Conservation (phyloP, 2,888 invertebrate species). For the Rhopalosiphum nymphaeae region DNA sequence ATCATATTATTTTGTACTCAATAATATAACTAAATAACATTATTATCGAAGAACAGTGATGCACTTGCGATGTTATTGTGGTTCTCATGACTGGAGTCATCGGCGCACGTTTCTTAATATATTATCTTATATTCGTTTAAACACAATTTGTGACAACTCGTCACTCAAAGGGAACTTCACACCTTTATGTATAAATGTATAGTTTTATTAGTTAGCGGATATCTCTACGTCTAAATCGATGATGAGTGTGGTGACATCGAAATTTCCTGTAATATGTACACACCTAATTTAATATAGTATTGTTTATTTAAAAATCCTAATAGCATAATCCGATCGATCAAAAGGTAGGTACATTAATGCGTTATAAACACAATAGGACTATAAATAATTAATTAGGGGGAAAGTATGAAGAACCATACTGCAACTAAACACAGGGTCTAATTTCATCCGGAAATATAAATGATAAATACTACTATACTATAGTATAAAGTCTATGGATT, state of each 20-base stretch:
- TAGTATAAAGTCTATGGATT: background rate
- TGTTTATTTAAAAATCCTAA: background rate
- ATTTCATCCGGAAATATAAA: background rate
- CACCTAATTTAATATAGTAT: background rate
- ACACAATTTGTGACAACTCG: background rate
- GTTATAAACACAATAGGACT: background rate
- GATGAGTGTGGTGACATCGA: background rate
- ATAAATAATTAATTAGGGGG: background rate
- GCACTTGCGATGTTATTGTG: background rate
- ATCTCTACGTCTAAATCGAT: background rate
- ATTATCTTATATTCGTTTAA: background rate
- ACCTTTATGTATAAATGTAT: background rate
- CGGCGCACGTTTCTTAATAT: background rate
- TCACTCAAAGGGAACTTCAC: background rate
- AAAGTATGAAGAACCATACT: background rate
- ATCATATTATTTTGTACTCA: background rate
- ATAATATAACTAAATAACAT: background rate
- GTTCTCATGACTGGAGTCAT: background rate
- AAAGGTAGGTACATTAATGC: fast-evolving
- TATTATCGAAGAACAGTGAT: background rate
- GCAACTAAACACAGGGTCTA: background rate
- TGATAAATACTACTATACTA: background rate
- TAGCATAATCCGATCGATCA: background rate
- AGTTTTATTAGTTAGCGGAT: background rate
- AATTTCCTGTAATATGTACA: background rate